phyloP scores from a whole-genome alignment of 2,113 vertebrate genomes.

The Quiscalus mexicanus region DNA sequence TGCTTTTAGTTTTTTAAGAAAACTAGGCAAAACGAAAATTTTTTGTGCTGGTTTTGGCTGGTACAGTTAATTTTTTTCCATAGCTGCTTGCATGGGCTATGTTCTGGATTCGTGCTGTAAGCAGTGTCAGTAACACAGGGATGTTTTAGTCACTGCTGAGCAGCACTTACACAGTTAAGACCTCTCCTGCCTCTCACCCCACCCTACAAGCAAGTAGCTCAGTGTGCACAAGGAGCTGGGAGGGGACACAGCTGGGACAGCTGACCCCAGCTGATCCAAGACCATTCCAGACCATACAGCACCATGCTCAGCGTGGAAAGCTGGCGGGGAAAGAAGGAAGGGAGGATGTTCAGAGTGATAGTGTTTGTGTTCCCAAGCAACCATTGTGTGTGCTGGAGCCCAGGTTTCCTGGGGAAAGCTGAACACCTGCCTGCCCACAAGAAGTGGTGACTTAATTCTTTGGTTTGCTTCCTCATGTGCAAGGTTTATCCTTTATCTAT shows the following conservation, averaged over 20 bases:
- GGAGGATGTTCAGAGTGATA: not conserved
- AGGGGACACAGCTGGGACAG: not conserved
- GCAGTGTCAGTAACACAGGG: not conserved
- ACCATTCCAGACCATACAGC: not conserved
- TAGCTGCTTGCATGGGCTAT: not conserved
- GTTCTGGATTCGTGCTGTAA: not conserved
- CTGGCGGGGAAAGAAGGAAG: not conserved
- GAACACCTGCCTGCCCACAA: not conserved
- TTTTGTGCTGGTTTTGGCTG: not conserved
- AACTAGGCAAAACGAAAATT: not conserved
- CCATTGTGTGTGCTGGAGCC: fast-evolving
- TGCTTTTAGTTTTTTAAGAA: not conserved
- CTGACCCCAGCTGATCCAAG: not conserved
- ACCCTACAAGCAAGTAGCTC: not conserved
- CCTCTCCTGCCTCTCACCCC: not conserved
- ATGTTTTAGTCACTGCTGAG: not conserved
- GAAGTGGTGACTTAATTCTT: not conserved
- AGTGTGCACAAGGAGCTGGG: not conserved
- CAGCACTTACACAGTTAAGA: not conserved
- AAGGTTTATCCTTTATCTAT: not conserved
- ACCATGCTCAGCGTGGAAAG: not conserved
- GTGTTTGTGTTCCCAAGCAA: not conserved
- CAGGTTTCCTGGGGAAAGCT: not conserved
- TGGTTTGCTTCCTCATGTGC: not conserved
- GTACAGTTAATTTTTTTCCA: not conserved